phyloP scores from a whole-genome alignment of 35 echinoderm and acorn worm genomes.

The Diadema setosum region DNA sequence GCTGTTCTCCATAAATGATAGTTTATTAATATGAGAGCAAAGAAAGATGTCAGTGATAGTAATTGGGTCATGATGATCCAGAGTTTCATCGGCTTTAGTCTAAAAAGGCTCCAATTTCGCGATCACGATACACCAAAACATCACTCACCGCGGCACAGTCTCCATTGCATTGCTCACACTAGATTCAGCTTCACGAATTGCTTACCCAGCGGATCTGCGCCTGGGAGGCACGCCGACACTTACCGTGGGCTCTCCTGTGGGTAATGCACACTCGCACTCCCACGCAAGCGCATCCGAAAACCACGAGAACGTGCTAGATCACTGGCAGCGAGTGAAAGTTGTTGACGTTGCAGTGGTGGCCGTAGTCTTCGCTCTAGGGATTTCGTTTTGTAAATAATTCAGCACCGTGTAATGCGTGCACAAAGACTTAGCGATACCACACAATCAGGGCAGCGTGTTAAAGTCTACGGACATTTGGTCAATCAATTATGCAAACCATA shows the following conservation, averaged over 20 bases:
- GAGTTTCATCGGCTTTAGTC: slow-evolving; percentile 29
- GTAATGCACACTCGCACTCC: neutral
- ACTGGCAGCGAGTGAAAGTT: no score
- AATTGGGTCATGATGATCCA: slow-evolving; percentile 67
- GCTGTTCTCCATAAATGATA: slow-evolving; percentile 51
- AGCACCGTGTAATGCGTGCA: neutral
- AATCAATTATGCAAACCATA: slow-evolving; percentile 18
- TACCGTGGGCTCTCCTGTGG: no score
- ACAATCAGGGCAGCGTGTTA: neutral
- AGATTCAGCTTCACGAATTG: neutral
- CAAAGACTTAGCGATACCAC: no score
- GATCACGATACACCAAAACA: no score
- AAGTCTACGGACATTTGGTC: neutral
- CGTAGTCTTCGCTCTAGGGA: neutral
- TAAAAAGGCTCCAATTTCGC: no score
- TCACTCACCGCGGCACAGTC: no score
- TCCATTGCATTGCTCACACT: no score
- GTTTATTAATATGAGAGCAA: slow-evolving; percentile 41
- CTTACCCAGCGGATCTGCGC: neutral
- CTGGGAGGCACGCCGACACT: no score
- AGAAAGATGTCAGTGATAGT: slow-evolving; percentile 33
- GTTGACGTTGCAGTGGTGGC: slow-evolving; percentile 1
- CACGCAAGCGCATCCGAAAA: no score
- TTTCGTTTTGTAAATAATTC: neutral
- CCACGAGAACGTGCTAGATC: no score